Evolutionary conservation across 2,113 vertebrate species (phyloP).

Genomic region (Xyrauchen texanus): DNA sequence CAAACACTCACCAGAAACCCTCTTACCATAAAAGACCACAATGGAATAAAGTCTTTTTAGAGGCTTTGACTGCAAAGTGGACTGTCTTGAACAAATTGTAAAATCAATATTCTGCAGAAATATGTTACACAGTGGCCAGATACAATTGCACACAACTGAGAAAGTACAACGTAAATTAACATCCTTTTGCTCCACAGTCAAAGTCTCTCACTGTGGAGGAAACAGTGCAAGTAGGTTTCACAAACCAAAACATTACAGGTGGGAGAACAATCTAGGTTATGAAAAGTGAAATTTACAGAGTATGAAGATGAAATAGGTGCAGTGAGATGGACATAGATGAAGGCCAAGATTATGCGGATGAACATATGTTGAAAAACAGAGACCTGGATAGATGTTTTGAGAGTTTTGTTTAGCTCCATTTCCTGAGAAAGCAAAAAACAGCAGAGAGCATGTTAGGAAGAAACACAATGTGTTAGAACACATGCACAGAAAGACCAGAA

Average conservation of each 20-base stretch:
- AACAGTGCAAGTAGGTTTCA: not conserved
- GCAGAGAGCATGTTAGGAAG: conserved; percentile 28
- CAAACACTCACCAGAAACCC: not conserved
- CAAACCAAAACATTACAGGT: not conserved
- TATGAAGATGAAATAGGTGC: not conserved
- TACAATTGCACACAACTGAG: not conserved
- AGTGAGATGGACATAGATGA: conserved; percentile 8
- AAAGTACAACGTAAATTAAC: not conserved
- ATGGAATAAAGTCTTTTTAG: conserved; percentile 2
- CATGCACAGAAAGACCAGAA: not conserved
- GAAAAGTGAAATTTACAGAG: conserved; percentile 16
- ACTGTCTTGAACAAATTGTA: conserved; percentile 1
- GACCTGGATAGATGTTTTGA: conserved; percentile 75
- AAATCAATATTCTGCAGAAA: conserved; percentile 24
- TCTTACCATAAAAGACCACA: not conserved
- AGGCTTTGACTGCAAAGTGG: not conserved
- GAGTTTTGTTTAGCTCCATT: conserved; percentile 68
- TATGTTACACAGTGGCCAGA: not conserved
- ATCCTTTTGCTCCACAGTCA: not conserved
- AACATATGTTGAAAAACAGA: conserved; percentile 54
- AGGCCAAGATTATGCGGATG: conserved; percentile 50
- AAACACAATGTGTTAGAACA: not conserved
- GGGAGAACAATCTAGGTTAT: not conserved
- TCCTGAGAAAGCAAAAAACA: conserved; percentile 64
- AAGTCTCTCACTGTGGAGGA: not conserved